Evolutionary conservation across 2,113 vertebrate genomes (phyloP), one percentile per base, ranked within the genome.

Genomic region (Ranitomeya imitator): DNA sequence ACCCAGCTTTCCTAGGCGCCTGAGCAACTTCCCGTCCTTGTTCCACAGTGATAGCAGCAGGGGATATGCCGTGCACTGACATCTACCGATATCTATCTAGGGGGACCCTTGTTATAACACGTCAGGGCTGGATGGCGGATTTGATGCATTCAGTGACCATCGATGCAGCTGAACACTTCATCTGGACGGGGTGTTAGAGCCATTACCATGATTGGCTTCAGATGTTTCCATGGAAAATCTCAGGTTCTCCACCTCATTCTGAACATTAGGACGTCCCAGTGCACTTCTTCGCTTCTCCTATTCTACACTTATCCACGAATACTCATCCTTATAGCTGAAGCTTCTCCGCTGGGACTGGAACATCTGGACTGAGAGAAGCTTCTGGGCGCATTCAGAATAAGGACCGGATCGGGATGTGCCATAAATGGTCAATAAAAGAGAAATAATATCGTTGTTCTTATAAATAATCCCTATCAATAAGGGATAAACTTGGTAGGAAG

Each of bases 141-240:
- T 69, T 5, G n/a, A 69, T 13, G 8, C 61, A 21, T 63, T 69
- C n/a, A 69, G 6, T 14, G 67, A 6, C 23, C 67, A 14, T 12
- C 4, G 67, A 69, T 4, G 67, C n/a, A 16, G 67, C 67, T 26
- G 67, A 69, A 69, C 67, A 69, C 67, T 12, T 69, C 67, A 69
- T 69, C 23, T 69, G 67, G 11, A 14, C 12, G n/a, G 67, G 23
- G 67, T 69, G 67, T 69, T 26, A 69, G 13, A 23, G 23, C 67
- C 67, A 69, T 69, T 69, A 69, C 4, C n/a, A 69, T 69, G 67
- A 69, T 69, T 74, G 71, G 26, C 71, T 74, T 45, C 71, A 45
- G 71, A 74, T 74, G 71, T 74, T 74, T 45, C 37, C 31, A 45
- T 18, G 31, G 26, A 74, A 45, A 45, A 19, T 74, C 26, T 19